Evolutionary conservation across 2,113 vertebrate species (phyloP).

Genomic region (Anas platyrhynchos): DNA sequence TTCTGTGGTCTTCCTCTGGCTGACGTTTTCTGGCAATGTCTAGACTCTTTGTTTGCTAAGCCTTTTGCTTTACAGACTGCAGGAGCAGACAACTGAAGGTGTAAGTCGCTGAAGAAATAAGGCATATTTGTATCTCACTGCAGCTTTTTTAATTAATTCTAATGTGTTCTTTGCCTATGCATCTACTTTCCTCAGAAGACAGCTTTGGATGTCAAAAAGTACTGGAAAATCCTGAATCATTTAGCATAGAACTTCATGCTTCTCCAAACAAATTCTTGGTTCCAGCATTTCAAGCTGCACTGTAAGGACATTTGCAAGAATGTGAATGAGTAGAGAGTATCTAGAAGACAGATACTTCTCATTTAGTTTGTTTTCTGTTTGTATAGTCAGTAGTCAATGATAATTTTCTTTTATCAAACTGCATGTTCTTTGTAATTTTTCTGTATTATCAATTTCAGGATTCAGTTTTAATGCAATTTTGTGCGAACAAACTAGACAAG

Average conservation of each 20-base stretch:
- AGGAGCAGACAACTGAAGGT: neutral
- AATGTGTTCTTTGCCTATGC: neutral
- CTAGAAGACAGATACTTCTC: neutral
- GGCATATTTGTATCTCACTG: neutral
- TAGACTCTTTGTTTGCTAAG: neutral
- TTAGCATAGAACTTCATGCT: neutral
- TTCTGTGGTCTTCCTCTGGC: neutral
- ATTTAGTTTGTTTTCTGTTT: neutral
- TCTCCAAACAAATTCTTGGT: neutral
- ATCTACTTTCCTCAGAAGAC: neutral
- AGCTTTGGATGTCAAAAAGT: neutral
- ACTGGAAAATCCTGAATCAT: neutral
- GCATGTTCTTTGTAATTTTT: neutral
- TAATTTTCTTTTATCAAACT: neutral
- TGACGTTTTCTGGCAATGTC: neutral
- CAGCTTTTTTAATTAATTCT: neutral
- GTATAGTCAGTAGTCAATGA: neutral
- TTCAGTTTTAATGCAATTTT: conserved; percentile 90
- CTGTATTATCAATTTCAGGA: conserved; percentile 74
- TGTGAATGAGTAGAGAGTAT: neutral
- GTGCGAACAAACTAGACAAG: conserved; percentile 90
- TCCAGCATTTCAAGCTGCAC: neutral
- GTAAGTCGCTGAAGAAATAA: neutral
- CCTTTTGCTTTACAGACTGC: neutral
- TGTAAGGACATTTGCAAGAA: neutral